These are phyloP conservation scores for Hesperia comma DNA, from an alignment of 2,888 invertebrate species.

Conservation along the genomic window DNA sequence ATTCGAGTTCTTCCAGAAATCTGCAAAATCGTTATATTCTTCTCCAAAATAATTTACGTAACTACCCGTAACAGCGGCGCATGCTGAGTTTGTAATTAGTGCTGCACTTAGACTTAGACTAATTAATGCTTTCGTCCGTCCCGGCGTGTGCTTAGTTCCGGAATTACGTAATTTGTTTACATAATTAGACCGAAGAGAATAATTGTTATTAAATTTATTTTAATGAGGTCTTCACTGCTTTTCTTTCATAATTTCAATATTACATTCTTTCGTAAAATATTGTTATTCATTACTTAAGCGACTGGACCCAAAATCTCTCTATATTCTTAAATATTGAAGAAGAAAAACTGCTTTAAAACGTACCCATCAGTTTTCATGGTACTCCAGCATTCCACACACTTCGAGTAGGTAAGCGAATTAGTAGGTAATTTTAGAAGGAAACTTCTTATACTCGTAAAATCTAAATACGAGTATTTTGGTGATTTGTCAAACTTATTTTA, in stretches of 20 bases:
- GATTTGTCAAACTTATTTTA: too few relatives aligned
- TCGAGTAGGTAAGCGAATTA: too few relatives aligned
- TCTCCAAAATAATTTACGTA: constrained; percentile 2
- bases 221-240: not conserved
- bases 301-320: not conserved
- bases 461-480: too few relatives aligned
- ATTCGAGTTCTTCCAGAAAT: not conserved
- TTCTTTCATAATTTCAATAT: not conserved
- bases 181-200: constrained; percentile 21
- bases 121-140: constrained; percentile 34
- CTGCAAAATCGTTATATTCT: constrained; percentile 2
- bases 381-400: too few relatives aligned
- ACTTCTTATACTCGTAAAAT: too few relatives aligned
- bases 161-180: constrained; percentile 25
- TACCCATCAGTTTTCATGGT: too few relatives aligned
- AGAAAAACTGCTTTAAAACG: too few relatives aligned
- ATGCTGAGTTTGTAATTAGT: constrained; percentile 31
- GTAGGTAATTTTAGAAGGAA: too few relatives aligned
- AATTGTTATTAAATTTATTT: constrained; percentile 8
- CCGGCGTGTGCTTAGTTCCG: constrained; percentile 17
- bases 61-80: constrained; percentile 25
- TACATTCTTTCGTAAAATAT: too few relatives aligned
- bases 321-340: too few relatives aligned
- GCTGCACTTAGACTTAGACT: constrained; percentile 32
- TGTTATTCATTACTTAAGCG: not conserved